Base-by-base conservation (phyloP, 37 sponge, comb jelly and placozoan genomes). In the Ianthella basta region DNA sequence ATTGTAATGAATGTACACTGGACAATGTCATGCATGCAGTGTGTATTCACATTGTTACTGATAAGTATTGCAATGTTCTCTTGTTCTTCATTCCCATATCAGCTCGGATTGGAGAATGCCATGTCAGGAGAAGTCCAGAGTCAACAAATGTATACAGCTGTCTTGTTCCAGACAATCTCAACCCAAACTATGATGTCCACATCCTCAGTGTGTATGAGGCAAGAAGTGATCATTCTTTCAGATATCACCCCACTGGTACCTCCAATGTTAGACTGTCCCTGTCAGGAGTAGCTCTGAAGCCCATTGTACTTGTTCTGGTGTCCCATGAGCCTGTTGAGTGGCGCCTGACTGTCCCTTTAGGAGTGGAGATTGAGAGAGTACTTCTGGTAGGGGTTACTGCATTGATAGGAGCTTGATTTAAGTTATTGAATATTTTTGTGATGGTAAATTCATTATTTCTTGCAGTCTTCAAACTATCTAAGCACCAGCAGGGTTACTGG, bases 241-340 rank as follows among this genome's bases (percentile, higher is more conserved):
- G 59, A 18, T 21, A 55, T 57, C 80, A 55, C 15, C 25, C n/a
- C 60, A 55, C 80, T 27, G 80, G 80, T 0, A 18, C 50, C 33
- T 55, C 80, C 29, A 35, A 54, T 1, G 80, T 80, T 13, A 56
- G 55, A 27, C 18, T 80, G 80, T 24, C 30, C 20, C 59, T 80
- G 33, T 55, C 33, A 18, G 80, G 80, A 2, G n/a, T 16, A 34
- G 55, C 33, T 15, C 8, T 56, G n/a, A 80, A 56, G n/a, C 80
- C 56, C 18, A 55, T 80, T 24, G 55, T 80, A 18, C 80, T 80
- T 32, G 80, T 80, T 29, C 55, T 80, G 50, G 59, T 57, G 55
- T 80, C 80, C 29, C 55, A 80, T 80, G 80, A 80, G 35, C 80
- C 56, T 21, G 59, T 80, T 13, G 18, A 25, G 30, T 80, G 80